Evolutionary conservation across 2,113 vertebrate species (phyloP).

Genomic region (Lichenostomus cassidix): DNA sequence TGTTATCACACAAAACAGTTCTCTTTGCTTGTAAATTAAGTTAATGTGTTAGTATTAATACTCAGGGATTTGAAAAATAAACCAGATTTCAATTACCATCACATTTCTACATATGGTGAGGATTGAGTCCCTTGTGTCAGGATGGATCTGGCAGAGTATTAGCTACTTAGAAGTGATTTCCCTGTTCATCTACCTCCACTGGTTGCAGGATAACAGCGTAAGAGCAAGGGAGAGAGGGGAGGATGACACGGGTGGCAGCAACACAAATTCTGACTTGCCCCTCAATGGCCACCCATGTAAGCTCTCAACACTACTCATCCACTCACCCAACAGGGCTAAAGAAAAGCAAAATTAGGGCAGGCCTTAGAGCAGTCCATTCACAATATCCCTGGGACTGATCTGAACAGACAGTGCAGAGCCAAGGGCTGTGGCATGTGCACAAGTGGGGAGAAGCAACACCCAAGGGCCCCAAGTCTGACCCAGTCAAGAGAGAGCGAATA

Average conservation of each 20-base stretch:
- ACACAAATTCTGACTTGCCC: not conserved
- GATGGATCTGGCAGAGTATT: not conserved
- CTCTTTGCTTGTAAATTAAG: constrained; percentile 30
- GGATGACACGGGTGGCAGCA: not conserved
- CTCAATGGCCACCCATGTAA: not conserved
- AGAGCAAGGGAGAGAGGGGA: not conserved
- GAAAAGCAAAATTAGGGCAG: not conserved
- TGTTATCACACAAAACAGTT: not conserved
- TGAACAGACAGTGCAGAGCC: not conserved
- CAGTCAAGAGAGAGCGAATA: not conserved
- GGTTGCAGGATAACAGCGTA: not conserved
- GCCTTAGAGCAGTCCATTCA: not conserved
- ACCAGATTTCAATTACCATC: constrained; percentile 12
- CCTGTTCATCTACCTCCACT: not conserved
- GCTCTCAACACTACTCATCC: not conserved
- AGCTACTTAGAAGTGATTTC: not conserved
- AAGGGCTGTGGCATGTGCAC: not conserved
- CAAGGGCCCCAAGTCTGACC: not conserved
- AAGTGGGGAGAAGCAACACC: not conserved
- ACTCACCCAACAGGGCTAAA: not conserved
- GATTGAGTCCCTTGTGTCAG: not conserved
- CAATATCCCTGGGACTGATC: not conserved
- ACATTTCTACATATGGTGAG: not conserved
- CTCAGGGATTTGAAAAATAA: constrained; percentile 28
- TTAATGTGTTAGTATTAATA: not conserved